Base-by-base conservation (phyloP, 2,113 vertebrate genomes). In the Grallaria varia region DNA sequence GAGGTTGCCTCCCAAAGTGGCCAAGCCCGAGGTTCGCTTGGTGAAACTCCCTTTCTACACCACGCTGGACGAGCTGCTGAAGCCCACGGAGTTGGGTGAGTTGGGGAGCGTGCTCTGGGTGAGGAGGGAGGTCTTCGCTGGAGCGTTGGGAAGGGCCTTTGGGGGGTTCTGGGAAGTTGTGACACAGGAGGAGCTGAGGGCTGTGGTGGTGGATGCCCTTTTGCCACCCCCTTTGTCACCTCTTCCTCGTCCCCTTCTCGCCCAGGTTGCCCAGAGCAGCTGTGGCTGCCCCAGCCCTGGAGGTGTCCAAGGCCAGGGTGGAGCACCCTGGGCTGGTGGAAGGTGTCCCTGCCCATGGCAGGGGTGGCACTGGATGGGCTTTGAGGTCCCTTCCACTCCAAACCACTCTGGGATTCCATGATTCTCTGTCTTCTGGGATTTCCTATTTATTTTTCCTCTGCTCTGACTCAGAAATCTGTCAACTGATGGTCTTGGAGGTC, bases 11-110 rank as follows among this genome's bases (percentile, higher is more conserved):
- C 94, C 98, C 79, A 98, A 99, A 89, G 98, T 98, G 27, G 98
- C 99, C n/a, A 98, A 98, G 86, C 97, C 98, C 0, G 98, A 98
- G 45, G 98, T 98, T 31, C 99, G 99, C 45, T 97, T 99, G 96
- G 99, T 99, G 67, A 98, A 99, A 33, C 96, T 99, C 89, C 99
- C 99, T 91, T 99, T 99, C 96, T 99, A 99, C 14, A 99, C 99
- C 25, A 99, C 99, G 53, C 90, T 99, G 97, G 99, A 99, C 24
- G 99, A 99, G 40, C 93, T 99, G 95, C 90, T 99, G 98, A 98
- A 98, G 87, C 99, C 99, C 11, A 99, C 99, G 5, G 99, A 99
- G 75, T 96, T 99, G 63, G 98, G 99, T 99, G 97, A 98, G 74
- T 8, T 2, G 5, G 52, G 31, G 13, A 30, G 2, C 12, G 3